These are phyloP conservation scores for Biston stratarius DNA, from an alignment of 2,888 invertebrate genomes.

Conservation along the genomic window DNA sequence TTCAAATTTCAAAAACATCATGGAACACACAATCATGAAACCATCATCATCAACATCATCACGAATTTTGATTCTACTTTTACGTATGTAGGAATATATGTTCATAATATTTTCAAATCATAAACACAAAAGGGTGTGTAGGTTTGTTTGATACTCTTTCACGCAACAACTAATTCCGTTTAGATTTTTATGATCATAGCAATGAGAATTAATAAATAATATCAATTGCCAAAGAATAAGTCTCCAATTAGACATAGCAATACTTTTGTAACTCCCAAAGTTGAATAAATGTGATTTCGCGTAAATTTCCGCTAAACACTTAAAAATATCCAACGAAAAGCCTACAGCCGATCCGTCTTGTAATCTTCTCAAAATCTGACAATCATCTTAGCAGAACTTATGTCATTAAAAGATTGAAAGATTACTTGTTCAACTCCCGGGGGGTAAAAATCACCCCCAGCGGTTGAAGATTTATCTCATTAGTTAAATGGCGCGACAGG, in stretches of 20 bases:
- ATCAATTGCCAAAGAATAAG: background rate
- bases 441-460: constrained; percentile 74
- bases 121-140: too few species aligned
- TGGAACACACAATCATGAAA: too few species aligned
- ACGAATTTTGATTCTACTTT: background rate
- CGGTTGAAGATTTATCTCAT: constrained; percentile 79
- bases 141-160: too few species aligned
- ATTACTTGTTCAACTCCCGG: constrained; percentile 74
- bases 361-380: constrained; percentile 50
- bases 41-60: too few species aligned
- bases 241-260: too few species aligned
- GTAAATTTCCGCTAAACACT: constrained; percentile 6
- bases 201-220: background rate
- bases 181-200: too few species aligned
- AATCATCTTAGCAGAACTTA: constrained; percentile 70
- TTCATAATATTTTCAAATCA: too few species aligned
- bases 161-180: too few species aligned
- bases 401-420: constrained; percentile 84
- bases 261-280: background rate
- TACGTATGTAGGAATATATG: background rate
- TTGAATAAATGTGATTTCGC: background rate
- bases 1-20: too few species aligned
- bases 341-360: constrained; percentile 22
- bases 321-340: constrained; percentile 3
- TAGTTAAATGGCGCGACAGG: constrained; percentile 80